phyloP scores from a whole-genome alignment of 2,113 vertebrate species.

The Saguinus midas region DNA sequence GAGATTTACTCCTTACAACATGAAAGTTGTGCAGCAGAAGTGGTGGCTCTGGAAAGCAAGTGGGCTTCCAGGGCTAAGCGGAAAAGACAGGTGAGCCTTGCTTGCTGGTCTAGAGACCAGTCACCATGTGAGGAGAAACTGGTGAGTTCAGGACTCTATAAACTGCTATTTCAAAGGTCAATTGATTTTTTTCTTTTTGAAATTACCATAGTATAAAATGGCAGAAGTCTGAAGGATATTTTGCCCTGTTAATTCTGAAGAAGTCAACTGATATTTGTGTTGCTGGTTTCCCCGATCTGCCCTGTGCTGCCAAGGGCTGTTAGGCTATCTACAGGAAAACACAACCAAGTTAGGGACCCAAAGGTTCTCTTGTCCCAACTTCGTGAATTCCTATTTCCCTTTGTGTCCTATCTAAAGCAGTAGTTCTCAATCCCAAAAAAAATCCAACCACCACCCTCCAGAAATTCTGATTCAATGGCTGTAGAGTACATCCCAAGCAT shows the following conservation, averaged over 20 bases:
- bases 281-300: conserved; percentile 22
- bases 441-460: not conserved
- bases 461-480: not conserved
- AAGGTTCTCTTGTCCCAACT: not conserved
- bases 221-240: not conserved
- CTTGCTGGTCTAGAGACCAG: not conserved
- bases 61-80: not conserved
- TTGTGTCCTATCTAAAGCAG: not conserved
- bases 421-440: not conserved
- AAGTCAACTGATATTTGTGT: not conserved
- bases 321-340: not conserved
- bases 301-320: not conserved
- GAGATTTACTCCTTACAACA: not conserved
- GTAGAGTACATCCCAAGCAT: not conserved
- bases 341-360: not conserved
- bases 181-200: not conserved
- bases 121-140: not conserved
- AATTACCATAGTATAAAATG: not conserved
- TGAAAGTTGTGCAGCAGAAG: not conserved
- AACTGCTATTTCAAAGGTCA: conserved; percentile 1
- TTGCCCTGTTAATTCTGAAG: conserved; percentile 30
- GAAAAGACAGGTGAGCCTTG: not conserved
- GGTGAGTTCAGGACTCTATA: not conserved
- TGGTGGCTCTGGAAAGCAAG: not conserved
- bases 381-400: not conserved